Conservation (phyloP, 1,140 invertebrate genomes). For the Elysia chlorotica region DNA sequence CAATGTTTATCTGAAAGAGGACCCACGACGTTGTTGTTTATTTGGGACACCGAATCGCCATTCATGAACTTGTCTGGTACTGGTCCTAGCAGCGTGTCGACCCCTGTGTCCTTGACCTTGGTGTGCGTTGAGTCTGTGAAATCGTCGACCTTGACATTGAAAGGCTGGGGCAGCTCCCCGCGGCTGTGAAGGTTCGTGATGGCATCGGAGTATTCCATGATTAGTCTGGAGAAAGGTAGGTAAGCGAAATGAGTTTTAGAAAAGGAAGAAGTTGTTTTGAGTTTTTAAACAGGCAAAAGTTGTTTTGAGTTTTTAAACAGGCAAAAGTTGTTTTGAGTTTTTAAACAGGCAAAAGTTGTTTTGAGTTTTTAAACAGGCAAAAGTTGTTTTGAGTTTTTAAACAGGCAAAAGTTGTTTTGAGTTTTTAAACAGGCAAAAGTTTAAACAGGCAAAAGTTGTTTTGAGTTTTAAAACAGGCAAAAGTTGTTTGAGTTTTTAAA, state of each 20-base stretch:
- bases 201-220: constrained; percentile 8
- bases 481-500: too few relatives aligned
- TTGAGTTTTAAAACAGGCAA: too few relatives aligned
- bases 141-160: too few relatives aligned
- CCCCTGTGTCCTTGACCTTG: too few relatives aligned
- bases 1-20: too few relatives aligned
- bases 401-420: not conserved
- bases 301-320: not conserved
- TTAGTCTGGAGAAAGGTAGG: constrained; percentile 6
- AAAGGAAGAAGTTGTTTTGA: not conserved
- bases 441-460: too few relatives aligned
- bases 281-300: not conserved
- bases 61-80: too few relatives aligned
- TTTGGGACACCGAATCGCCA: too few relatives aligned
- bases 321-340: not conserved
- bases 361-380: not conserved
- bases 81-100: too few relatives aligned
- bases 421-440: too few relatives aligned
- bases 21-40: too few relatives aligned
- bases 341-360: not conserved
- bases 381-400: not conserved
- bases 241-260: not conserved
- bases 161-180: not conserved
- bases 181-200: not conserved
- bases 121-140: too few relatives aligned